Conservation (phyloP, 1,140 invertebrate genomes). For the Drosophila carrolli region DNA sequence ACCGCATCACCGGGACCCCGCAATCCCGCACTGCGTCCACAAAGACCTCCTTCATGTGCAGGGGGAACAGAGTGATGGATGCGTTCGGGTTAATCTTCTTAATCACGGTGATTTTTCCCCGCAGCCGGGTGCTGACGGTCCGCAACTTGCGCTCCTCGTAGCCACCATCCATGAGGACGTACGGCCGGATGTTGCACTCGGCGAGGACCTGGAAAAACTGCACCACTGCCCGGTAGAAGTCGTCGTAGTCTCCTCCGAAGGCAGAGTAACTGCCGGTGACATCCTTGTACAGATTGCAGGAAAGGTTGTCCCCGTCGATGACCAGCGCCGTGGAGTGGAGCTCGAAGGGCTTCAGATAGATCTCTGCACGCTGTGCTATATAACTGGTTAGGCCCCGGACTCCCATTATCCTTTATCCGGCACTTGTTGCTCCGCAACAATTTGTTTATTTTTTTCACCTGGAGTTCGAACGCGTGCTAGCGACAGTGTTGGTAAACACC, state of each 20-base stretch:
- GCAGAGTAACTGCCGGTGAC: conserved; percentile 87
- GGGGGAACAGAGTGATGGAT: conserved; percentile 87
- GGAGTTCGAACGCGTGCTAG: conserved; percentile 42
- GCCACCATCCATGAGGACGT: conserved; percentile 94
- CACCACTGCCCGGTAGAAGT: conserved; percentile 87
- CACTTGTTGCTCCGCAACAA: conserved; percentile 4
- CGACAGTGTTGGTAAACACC: conserved; percentile 1
- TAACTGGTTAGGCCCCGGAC: conserved; percentile 92
- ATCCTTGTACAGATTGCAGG: conserved; percentile 89
- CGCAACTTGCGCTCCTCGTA: conserved; percentile 90
- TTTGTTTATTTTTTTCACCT: conserved; percentile 51
- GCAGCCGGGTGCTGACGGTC: conserved; percentile 88
- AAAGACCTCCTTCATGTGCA: conserved; percentile 90
- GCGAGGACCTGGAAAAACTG: conserved; percentile 90
- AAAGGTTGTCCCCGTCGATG: conserved; percentile 93
- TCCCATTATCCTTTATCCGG: conserved; percentile 87
- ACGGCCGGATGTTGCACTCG: conserved; percentile 89
- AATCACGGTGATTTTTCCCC: conserved; percentile 87
- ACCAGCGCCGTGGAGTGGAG: conserved; percentile 90
- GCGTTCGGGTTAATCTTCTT: conserved; percentile 85
- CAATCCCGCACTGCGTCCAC: conserved; percentile 88
- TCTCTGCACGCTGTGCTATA: conserved; percentile 88
- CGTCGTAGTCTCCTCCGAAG: conserved; percentile 95
- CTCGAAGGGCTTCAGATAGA: conserved; percentile 87
- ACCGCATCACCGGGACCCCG: conserved; percentile 88